These are phyloP conservation scores for Manduca sexta DNA, from an alignment of 1,140 invertebrate species.

Conservation along the genomic window DNA sequence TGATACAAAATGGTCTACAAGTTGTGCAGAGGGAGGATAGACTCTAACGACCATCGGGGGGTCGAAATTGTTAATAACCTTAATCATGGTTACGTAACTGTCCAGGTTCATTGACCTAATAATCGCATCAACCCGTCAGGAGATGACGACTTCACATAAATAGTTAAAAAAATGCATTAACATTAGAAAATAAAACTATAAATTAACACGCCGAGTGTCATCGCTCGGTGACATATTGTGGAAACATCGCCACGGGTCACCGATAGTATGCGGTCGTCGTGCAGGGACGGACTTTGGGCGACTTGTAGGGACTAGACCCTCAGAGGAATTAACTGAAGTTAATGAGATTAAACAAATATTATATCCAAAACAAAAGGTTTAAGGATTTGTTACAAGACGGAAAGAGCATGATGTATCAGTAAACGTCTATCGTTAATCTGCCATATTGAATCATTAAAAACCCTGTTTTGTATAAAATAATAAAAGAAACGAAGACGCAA, in stretches of 20 bases:
- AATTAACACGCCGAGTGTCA: conserved; percentile 8
- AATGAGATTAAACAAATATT: not conserved
- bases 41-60: no score
- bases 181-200: conserved; percentile 9
- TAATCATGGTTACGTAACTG: not conserved
- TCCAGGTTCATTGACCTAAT: not conserved
- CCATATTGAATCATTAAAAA: no score
- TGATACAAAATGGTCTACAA: no score
- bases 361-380: no score
- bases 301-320: no score
- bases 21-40: no score
- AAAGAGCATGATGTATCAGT: not conserved
- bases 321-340: not conserved
- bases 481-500: conserved; percentile 6
- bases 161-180: not conserved
- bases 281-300: no score
- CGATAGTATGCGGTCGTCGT: no score
- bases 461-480: conserved; percentile 4
- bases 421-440: no score
- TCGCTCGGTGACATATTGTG: conserved; percentile 5
- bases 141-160: not conserved
- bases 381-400: not conserved
- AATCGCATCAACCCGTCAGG: not conserved
- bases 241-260: not conserved
- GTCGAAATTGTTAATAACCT: no score